These are phyloP conservation scores for Oscheius sp. DNA, from an alignment of 2,888 invertebrate species.

Conservation along the genomic window DNA sequence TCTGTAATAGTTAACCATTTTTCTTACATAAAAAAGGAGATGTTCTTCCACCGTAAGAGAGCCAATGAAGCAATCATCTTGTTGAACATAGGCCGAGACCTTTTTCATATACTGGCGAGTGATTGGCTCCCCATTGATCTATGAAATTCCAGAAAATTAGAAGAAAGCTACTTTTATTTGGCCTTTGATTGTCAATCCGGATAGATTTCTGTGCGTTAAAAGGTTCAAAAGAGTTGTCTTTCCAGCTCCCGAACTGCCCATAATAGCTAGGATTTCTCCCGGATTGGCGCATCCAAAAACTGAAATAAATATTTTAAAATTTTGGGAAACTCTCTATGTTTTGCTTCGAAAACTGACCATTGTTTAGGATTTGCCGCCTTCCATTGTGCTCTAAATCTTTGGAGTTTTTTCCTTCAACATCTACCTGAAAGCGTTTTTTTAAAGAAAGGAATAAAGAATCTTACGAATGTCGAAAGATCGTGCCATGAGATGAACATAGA, in stretches of 20 bases:
- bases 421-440: neutral
- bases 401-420: conserved; percentile 22
- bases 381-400: conserved; percentile 28
- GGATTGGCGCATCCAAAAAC: conserved; percentile 63
- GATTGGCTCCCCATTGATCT: conserved; percentile 54
- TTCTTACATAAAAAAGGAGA: conserved; percentile 81
- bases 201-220: conserved; percentile 78
- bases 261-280: conserved; percentile 62
- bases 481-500: conserved; percentile 64
- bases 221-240: conserved; percentile 87
- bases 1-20: too few relatives aligned
- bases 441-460: neutral
- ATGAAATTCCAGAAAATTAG: neutral
- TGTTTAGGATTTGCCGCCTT: conserved; percentile 10
- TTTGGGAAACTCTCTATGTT: too few relatives aligned
- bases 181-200: conserved; percentile 34
- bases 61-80: conserved; percentile 87
- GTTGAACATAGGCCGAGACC: conserved; percentile 88
- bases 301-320: conserved; percentile 32
- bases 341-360: neutral
- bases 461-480: conserved; percentile 53
- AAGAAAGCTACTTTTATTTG: conserved; percentile 41
- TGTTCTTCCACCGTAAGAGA: conserved; percentile 87
- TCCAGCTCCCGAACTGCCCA: conserved; percentile 73
- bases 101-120: conserved; percentile 50